Evolutionary conservation across 2,113 vertebrate species (phyloP).

Genomic region (Cettia cetti): DNA sequence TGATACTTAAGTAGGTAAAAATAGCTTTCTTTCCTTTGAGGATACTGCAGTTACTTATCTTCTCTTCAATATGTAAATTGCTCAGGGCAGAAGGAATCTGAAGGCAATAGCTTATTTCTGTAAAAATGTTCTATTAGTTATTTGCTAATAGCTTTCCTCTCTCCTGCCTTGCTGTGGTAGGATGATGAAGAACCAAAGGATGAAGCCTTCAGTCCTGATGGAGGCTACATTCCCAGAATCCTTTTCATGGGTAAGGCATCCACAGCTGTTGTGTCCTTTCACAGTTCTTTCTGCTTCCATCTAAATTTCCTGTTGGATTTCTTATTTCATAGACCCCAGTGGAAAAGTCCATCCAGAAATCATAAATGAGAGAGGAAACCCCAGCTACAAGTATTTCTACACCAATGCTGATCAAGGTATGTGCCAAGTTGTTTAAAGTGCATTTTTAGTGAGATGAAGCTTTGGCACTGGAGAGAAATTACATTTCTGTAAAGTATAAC

Average conservation of each 20-base stretch:
- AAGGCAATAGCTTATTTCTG: background rate
- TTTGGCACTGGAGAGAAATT: background rate
- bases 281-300: background rate
- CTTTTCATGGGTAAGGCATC: constrained; percentile 88
- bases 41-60: background rate
- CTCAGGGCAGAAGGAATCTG: background rate
- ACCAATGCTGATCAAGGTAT: constrained; percentile 93
- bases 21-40: background rate
- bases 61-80: background rate
- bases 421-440: background rate
- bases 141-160: background rate
- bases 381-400: constrained; percentile 98
- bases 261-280: background rate
- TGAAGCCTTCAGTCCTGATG: constrained; percentile 90
- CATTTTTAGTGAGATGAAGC: background rate
- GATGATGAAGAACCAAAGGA: constrained; percentile 97
- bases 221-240: constrained; percentile 97
- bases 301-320: background rate
- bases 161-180: constrained; percentile 61
- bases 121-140: background rate
- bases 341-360: constrained; percentile 93
- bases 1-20: background rate
- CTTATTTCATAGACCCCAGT: constrained; percentile 82
- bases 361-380: constrained; percentile 91
- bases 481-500: background rate